phyloP scores from a whole-genome alignment of 2,113 vertebrate genomes.

The Lepisosteus osseus region DNA sequence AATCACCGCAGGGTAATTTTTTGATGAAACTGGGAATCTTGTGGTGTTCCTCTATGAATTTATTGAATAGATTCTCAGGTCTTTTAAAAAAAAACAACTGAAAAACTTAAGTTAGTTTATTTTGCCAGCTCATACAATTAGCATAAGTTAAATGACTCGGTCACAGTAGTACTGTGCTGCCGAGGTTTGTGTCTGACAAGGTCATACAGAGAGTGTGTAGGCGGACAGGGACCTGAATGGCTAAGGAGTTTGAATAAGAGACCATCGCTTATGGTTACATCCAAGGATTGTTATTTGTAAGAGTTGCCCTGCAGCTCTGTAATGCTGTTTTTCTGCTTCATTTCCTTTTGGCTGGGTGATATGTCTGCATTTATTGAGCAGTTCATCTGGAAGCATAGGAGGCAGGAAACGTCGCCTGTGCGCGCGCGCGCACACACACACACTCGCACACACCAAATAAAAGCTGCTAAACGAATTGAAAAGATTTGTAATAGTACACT shows the following conservation, averaged over 20 bases:
- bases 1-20: no score
- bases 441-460: background rate
- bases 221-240: background rate
- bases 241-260: background rate
- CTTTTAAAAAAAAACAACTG: no score
- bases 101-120: no score
- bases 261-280: background rate
- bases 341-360: constrained; percentile 6
- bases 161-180: background rate
- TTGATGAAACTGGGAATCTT: no score
- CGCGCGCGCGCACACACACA: background rate
- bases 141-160: no score
- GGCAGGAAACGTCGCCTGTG: background rate
- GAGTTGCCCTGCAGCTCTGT: background rate
- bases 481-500: constrained; percentile 12
- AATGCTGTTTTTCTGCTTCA: constrained; percentile 13
- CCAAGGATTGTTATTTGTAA: background rate
- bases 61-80: no score
- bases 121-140: no score
- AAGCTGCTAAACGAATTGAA: background rate
- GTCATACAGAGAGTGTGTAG: background rate
- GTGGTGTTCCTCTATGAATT: no score
- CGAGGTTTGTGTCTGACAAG: background rate
- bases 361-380: constrained; percentile 7
- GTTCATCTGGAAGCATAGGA: background rate